Evolutionary conservation across 2,113 vertebrate genomes (phyloP).

Genomic region (Vulpes vulpes): DNA sequence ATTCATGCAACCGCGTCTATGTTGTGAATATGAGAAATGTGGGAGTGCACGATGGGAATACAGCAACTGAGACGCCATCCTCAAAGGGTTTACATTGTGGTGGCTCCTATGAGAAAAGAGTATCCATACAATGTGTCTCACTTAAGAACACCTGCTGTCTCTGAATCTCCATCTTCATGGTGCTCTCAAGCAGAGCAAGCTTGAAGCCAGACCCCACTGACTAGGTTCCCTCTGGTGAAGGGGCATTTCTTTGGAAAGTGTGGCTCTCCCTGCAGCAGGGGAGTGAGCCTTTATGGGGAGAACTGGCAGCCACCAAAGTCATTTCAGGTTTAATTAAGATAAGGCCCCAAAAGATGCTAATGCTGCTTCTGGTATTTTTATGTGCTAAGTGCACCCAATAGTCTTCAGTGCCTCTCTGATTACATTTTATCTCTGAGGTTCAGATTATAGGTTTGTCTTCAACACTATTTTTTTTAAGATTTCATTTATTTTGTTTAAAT

Average conservation of each 20-base stretch:
- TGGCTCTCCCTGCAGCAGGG: not conserved
- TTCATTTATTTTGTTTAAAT: too few species aligned
- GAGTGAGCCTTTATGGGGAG: not conserved
- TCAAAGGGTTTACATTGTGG: not conserved
- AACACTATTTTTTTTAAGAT: too few species aligned
- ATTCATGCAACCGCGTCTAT: not conserved
- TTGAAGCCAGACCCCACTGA: not conserved
- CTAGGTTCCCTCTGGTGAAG: not conserved
- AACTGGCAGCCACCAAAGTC: not conserved
- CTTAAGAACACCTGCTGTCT: not conserved
- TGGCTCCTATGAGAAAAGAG: not conserved
- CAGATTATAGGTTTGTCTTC: conserved; percentile 1
- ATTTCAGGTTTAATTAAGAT: conserved; percentile 1
- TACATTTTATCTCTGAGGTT: conserved; percentile 1
- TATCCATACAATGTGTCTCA: not conserved
- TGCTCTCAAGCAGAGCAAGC: not conserved
- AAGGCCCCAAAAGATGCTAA: not conserved
- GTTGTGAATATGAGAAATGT: not conserved
- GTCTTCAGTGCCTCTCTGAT: not conserved
- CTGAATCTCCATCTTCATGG: not conserved
- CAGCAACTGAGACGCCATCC: not conserved
- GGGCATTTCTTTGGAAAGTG: not conserved
- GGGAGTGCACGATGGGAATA: not conserved
- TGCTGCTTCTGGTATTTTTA: not conserved
- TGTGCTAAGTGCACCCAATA: not conserved